Evolutionary conservation across 2,888 invertebrate species (phyloP).

Genomic region (Timema podura): DNA sequence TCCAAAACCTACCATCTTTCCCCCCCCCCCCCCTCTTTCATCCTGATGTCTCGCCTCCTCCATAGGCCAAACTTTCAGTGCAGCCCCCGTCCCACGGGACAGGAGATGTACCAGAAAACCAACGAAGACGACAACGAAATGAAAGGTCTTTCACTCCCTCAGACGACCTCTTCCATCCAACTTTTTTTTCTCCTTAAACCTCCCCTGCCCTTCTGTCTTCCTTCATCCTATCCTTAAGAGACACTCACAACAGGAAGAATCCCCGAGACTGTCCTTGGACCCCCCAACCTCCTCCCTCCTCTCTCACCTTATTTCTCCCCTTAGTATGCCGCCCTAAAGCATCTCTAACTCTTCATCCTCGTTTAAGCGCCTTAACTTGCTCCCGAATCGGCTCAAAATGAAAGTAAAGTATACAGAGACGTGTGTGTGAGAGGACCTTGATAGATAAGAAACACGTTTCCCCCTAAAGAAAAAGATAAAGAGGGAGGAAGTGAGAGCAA

Average conservation of each 20-base stretch:
- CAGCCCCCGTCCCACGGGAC: background rate
- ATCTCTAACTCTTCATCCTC: constrained; percentile 14
- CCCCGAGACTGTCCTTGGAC: too few relatives aligned
- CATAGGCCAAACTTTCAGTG: background rate
- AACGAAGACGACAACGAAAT: constrained; percentile 13
- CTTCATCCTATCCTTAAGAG: constrained; percentile 14
- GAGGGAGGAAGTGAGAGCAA: too few relatives aligned
- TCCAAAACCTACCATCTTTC: background rate
- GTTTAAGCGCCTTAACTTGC: constrained; percentile 28
- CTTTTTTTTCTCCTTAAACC: background rate
- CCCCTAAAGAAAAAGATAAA: too few relatives aligned
- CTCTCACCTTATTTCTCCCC: too few relatives aligned
- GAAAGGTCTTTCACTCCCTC: constrained; percentile 3
- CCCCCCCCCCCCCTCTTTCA: background rate
- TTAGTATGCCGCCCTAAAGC: background rate
- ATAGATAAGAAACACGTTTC: too few relatives aligned
- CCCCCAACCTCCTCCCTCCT: too few relatives aligned
- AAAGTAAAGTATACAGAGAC: constrained; percentile 10
- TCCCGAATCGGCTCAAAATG: constrained; percentile 25
- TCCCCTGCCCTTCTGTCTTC: background rate
- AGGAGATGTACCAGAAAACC: background rate
- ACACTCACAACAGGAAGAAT: background rate
- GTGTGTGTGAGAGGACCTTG: background rate
- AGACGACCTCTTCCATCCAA: background rate
- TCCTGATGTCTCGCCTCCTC: background rate